Base-by-base conservation (phyloP, 2,797 vertebrate genomes). In the Serranus cabrilla region DNA sequence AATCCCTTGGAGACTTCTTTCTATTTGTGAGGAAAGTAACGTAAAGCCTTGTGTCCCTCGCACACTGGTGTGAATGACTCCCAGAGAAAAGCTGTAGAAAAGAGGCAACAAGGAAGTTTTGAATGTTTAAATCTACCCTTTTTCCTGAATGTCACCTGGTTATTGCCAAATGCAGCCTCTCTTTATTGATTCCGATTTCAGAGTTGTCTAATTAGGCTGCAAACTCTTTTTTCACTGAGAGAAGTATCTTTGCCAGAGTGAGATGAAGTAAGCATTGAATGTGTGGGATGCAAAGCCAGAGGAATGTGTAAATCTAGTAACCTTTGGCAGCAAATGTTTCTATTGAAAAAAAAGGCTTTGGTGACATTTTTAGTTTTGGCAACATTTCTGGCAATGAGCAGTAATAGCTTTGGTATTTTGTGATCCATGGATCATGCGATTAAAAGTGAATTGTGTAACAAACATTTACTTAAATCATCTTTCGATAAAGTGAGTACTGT, bases 1-100 rank as follows among this genome's bases (percentile, higher is more conserved):
- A 87, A 87, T 84, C 81, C 79, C 68, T 65, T 40, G 42, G 86
- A 77, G 86, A 76, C 75, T 67, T 85, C 56, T 61, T 50, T 88
- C 45, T 85, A 37, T 79, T 76, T 76, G 70, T 51, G 47, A 81
- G 70, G 82, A 60, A 71, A 63, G 60, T 66, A 79, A 77, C 7
- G 31, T 62, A 80, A 83, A 80, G 82, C 78, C 73, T 46, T 52
- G 37, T 76, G 71, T 82, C 64, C 77, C 70, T 83, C 61, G 54
- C 82, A 71, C 62, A 42, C 76, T 27, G 76, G 67, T 68, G 73
- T 85, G 76, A 88, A 74, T 80, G 82, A 82, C 82, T 76, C 56
- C 62, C 43, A 45, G 56, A 20, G 23, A 82, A 73, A 81, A 67
- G 82, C 76, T 71, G 58, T 40, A 37, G 69, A 80, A 76, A 75